Percentiles rank a stretch among this genome's conserved stretches.
Conservation (phyloP, 2,797 vertebrate species). For the Tadarida brasiliensis region DNA sequence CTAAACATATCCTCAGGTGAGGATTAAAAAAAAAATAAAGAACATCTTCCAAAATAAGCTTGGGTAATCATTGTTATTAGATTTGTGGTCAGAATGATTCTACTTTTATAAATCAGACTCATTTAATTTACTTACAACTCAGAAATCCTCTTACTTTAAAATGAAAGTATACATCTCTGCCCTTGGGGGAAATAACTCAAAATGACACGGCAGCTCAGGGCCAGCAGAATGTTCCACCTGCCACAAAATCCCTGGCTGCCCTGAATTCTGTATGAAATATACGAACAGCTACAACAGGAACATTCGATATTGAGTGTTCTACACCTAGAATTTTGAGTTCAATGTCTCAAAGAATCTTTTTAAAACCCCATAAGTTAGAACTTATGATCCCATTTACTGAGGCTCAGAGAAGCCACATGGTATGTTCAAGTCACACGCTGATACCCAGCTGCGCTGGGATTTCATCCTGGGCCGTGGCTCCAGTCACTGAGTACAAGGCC, state of each 20-base stretch:
- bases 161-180: neutral
- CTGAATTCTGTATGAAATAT: slow-evolving; percentile 10
- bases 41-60: neutral
- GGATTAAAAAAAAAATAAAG: neutral
- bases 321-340: neutral
- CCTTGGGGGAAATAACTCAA: neutral
- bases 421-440: neutral
- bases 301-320: neutral
- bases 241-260: neutral
- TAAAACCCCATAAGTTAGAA: neutral
- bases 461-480: neutral
- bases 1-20: neutral
- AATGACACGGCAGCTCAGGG: neutral
- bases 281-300: neutral
- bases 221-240: neutral
- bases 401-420: neutral
- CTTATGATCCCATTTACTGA: neutral
- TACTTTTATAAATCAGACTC: neutral
- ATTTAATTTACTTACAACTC: slow-evolving; percentile 50
- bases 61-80: neutral
- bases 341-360: neutral
- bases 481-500: neutral
- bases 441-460: neutral
- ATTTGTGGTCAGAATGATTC: neutral
- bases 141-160: slow-evolving; percentile 42